Evolutionary conservation across 2,888 invertebrate genomes (phyloP).

Genomic region (Hydriomena furcata): DNA sequence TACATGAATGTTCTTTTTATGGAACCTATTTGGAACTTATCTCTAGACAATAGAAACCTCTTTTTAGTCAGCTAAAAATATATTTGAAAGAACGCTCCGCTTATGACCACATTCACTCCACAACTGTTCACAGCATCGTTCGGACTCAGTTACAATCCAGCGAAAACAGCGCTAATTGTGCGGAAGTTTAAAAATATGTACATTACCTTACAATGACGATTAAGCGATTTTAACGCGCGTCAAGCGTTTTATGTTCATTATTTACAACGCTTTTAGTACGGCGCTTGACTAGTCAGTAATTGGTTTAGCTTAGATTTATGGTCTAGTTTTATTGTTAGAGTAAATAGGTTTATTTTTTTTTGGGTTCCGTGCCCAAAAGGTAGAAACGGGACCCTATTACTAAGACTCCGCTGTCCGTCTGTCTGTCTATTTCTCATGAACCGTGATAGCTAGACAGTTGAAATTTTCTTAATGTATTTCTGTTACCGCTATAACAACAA

Average conservation of each 20-base stretch:
- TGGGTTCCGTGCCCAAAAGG: too few species aligned
- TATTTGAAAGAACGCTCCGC: too few species aligned
- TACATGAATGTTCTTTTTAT: too few species aligned
- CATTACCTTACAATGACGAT: slow-evolving; percentile 41
- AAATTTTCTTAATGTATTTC: too few species aligned
- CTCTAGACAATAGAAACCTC: too few species aligned
- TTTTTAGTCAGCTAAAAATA: too few species aligned
- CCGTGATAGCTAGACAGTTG: too few species aligned
- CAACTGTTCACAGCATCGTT: slow-evolving; percentile 32
- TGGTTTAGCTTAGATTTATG: slow-evolving; percentile 16
- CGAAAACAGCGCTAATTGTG: slow-evolving; percentile 53
- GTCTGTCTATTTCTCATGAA: too few species aligned
- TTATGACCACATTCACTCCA: background rate
- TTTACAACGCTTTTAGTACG: slow-evolving; percentile 24
- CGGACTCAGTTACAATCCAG: slow-evolving; percentile 54
- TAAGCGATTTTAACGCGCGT: slow-evolving; percentile 27
- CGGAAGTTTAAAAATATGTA: slow-evolving; percentile 54
- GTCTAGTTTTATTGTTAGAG: slow-evolving; percentile 1
- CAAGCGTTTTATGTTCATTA: slow-evolving; percentile 18
- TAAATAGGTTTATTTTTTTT: slow-evolving; percentile 1
- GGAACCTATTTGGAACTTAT: too few species aligned
- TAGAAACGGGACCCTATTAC: background rate
- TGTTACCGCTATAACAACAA: too few species aligned
- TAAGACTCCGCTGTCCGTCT: too few species aligned
- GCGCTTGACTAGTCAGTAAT: slow-evolving; percentile 17